A percentile compares a stretch with the other conserved stretches of the same genome.
Evolutionary conservation across 1,140 invertebrate species (phyloP).

Genomic region (Macrobrachium nipponense): DNA sequence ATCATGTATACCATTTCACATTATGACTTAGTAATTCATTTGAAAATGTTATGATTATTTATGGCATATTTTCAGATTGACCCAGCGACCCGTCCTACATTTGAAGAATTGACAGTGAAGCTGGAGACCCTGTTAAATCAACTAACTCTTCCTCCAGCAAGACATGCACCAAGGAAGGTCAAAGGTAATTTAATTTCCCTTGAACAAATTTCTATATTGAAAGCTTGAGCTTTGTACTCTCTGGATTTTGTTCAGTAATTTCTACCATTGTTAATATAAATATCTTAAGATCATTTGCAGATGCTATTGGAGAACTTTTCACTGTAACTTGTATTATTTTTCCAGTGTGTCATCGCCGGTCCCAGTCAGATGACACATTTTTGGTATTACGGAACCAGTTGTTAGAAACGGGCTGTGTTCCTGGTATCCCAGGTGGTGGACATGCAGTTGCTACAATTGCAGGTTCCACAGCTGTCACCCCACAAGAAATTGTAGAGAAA

Average conservation of each 20-base stretch:
- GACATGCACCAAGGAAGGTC: slow-evolving; percentile 39
- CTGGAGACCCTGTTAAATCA: slow-evolving; percentile 67
- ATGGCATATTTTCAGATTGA: slow-evolving; percentile 86
- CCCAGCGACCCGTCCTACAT: slow-evolving; percentile 69
- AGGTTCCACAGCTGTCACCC: slow-evolving; percentile 40
- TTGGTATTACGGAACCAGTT: slow-evolving; percentile 65
- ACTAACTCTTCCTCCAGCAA: slow-evolving; percentile 7
- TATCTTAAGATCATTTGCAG: background rate
- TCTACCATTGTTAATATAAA: background rate
- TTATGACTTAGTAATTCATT: background rate
- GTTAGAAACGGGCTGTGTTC: slow-evolving; percentile 64
- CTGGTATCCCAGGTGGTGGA: slow-evolving; percentile 59
- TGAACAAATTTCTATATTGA: background rate
- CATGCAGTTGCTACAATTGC: slow-evolving; percentile 22
- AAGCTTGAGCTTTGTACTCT: no score
- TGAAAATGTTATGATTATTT: slow-evolving; percentile 78
- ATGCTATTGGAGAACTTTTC: background rate
- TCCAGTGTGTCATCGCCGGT: slow-evolving; percentile 72
- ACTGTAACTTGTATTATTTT: background rate
- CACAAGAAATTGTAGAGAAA: slow-evolving; percentile 62
- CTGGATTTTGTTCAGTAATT: background rate
- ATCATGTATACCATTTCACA: no score
- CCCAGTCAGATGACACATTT: slow-evolving; percentile 76
- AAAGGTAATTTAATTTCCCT: slow-evolving; percentile 24
- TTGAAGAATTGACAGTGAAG: slow-evolving; percentile 67